Base-by-base conservation (phyloP, 2,888 invertebrate species). In the Ectemnius lituratus region DNA sequence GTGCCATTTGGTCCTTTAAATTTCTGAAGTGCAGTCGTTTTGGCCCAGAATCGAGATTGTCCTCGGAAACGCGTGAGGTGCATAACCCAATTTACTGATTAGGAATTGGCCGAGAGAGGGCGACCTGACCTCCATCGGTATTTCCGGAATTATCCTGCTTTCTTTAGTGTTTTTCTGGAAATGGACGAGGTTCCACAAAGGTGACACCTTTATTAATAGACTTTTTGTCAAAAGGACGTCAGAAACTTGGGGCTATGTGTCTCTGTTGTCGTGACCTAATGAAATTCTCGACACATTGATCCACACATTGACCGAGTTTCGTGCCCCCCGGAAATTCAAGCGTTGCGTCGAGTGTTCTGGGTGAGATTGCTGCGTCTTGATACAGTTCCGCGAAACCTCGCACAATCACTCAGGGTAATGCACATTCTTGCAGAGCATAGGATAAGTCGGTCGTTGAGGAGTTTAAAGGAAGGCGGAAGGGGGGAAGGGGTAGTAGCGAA, bases 21-120 rank as follows among this genome's bases (percentile, higher is more conserved):
- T 37, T 11, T 37, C 37, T 8, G 11, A 8, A 37, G 37, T 11
- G 6, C 5, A 37, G 37, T 52, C 18, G 60, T 13, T 75, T 45
- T 14, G 63, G 2, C 23, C 3, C 45, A 58, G 46, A 47, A 59
- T 69, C 63, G 70, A 70, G 74, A 75, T 75, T 74, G 28, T 63
- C 47, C 8, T 14, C 62, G 18, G 8, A 11, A 27, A n/a, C 66
- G 70, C 62, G 63, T 58, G 16, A 28, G 65, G 62, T 56, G 47
- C 62, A 58, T 66, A 75, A 75, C 65, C 52, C 68, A 49, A 72
- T 70, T 69, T 70, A 67, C 65, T 57, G 70, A 73, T 70, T 62
- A 66, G 68, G 59, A 65, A 67, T 76, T 71, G 73, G 73, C 64
- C 67, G 70, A 76, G 70, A 73, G 63, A 66, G 49, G 28, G 37